A percentile compares a stretch with the other conserved stretches of the same genome.
Conservation (phyloP, 1,140 invertebrate genomes). For the Eufriesea mexicana region DNA sequence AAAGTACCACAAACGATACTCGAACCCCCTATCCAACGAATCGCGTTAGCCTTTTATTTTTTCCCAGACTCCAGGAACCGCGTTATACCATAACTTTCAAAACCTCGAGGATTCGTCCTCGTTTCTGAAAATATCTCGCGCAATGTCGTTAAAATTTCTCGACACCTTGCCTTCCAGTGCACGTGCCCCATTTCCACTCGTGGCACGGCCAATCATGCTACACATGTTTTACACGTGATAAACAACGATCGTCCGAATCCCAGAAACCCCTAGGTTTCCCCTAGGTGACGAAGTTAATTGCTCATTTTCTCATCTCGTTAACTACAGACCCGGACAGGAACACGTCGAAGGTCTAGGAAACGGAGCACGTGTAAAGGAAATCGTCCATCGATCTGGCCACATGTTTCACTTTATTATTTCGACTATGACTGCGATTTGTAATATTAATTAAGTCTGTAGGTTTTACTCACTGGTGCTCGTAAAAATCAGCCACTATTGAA, state of each 20-base stretch:
- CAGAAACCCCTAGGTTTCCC: conserved; percentile 52
- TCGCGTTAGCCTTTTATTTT: too few relatives aligned
- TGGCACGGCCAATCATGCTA: conserved; percentile 23
- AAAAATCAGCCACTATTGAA: too few relatives aligned
- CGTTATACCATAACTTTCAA: neutral
- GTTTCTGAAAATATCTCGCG: neutral
- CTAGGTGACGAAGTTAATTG: conserved; percentile 77
- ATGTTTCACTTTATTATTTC: conserved; percentile 20
- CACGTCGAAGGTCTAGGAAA: conserved; percentile 23
- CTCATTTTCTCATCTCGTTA: conserved; percentile 76
- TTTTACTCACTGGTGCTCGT: too few relatives aligned
- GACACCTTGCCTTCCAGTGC: neutral
- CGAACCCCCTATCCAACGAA: too few relatives aligned
- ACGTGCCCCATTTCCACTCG: conserved; percentile 17
- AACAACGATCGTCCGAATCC: conserved; percentile 58
- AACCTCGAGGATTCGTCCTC: neutral
- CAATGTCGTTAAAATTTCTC: conserved; percentile 35
- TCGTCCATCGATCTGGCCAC: conserved; percentile 39
- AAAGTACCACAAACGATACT: too few relatives aligned
- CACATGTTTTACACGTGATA: conserved; percentile 67
- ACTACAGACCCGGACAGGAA: conserved; percentile 50
- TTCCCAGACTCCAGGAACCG: neutral
- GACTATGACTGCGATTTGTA: neutral
- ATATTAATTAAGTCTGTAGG: neutral
- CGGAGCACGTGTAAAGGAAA: conserved; percentile 57